phyloP scores from a whole-genome alignment of 2,888 invertebrate genomes.

The Spilosoma lubricipeda region DNA sequence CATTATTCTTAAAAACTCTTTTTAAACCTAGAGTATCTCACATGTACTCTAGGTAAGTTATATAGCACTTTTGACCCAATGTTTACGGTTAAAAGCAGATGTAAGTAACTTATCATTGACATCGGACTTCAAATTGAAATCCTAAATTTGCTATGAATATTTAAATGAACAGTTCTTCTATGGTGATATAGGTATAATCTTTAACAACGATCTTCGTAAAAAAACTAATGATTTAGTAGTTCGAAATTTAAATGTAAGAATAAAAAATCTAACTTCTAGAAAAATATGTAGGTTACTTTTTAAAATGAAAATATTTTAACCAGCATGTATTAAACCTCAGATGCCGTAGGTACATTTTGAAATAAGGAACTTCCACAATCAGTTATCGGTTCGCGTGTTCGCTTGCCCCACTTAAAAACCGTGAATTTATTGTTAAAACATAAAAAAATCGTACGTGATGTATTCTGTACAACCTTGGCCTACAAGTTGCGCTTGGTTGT shows the following conservation, averaged over 20 bases:
- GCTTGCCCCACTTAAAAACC: constrained; percentile 42
- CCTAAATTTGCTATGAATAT: not conserved
- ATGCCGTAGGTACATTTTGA: not conserved
- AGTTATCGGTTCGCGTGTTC: constrained; percentile 35
- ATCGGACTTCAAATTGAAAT: not conserved
- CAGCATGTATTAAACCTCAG: not conserved
- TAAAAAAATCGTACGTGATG: constrained; percentile 59
- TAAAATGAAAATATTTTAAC: not conserved
- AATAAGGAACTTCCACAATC: not conserved
- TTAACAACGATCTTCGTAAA: not conserved
- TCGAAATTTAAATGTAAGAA: not conserved
- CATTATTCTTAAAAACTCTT: not conserved
- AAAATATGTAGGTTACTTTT: not conserved
- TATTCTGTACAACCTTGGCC: constrained; percentile 65
- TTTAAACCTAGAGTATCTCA: not conserved
- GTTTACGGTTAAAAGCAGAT: no score
- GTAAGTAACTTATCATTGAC: not conserved
- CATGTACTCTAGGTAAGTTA: not conserved
- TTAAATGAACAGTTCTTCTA: not conserved
- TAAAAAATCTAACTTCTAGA: not conserved
- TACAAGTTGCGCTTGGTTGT: constrained; percentile 61
- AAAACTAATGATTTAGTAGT: not conserved
- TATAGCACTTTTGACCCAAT: no score
- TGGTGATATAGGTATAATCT: not conserved
- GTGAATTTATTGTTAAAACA: constrained; percentile 49